A percentile compares a stretch with the other conserved stretches of the same genome.
These are phyloP conservation scores for Epirrita christyi DNA, from an alignment of 2,888 invertebrate species.

Conservation along the genomic window DNA sequence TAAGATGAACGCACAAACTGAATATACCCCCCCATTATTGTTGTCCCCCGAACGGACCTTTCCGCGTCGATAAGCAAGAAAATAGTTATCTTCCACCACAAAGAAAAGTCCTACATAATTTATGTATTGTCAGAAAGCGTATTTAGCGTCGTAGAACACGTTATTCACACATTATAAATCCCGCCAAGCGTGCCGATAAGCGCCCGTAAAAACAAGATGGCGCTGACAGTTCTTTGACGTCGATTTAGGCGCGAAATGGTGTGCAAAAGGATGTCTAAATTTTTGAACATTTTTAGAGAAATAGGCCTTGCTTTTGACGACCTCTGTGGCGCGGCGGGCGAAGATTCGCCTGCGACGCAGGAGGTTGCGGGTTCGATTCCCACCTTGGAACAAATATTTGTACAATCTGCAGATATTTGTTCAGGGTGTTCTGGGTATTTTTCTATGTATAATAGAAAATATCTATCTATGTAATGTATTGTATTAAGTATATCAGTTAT, in stretches of 20 bases:
- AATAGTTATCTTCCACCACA: slow-evolving; percentile 68
- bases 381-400: no score
- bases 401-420: no score
- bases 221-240: slow-evolving; percentile 70
- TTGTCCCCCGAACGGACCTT: slow-evolving; percentile 63
- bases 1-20: slow-evolving; percentile 41
- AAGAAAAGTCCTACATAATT: slow-evolving; percentile 67
- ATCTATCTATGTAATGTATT: no score
- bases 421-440: no score
- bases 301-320: no score
- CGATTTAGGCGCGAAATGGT: slow-evolving; percentile 64
- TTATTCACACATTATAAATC: slow-evolving; percentile 84
- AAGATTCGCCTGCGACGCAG: no score
- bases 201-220: slow-evolving; percentile 69
- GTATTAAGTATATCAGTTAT: no score
- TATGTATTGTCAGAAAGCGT: slow-evolving; percentile 78
- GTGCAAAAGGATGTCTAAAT: slow-evolving; percentile 7
- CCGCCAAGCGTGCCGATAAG: slow-evolving; percentile 75
- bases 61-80: slow-evolving; percentile 74
- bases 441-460: no score
- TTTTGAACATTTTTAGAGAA: background rate
- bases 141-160: slow-evolving; percentile 71
- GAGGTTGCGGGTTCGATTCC: no score
- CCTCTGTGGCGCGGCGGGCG: no score
- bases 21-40: slow-evolving; percentile 48